phyloP scores from a whole-genome alignment of 2,113 vertebrate species.

The Elanus axillaris region DNA sequence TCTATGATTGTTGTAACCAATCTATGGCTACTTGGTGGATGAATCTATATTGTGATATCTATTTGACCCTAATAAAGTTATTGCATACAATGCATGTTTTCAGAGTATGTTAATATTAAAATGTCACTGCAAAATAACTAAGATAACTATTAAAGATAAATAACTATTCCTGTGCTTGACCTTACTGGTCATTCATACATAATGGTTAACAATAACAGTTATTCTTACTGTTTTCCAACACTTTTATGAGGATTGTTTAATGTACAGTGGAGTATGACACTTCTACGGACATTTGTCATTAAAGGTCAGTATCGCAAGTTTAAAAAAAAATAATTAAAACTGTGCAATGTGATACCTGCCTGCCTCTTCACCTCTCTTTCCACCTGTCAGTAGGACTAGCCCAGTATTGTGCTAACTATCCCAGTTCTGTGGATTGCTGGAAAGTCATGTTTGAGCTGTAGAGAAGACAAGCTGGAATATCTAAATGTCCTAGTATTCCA shows the following conservation, averaged over 20 bases:
- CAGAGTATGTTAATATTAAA: conserved; percentile 13
- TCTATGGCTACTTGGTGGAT: conserved; percentile 72
- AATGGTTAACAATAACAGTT: background rate
- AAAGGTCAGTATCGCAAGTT: background rate
- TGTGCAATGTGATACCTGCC: background rate
- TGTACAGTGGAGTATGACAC: background rate
- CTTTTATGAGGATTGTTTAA: background rate
- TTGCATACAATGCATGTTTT: conserved; percentile 67
- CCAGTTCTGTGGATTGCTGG: background rate
- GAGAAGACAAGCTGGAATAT: background rate
- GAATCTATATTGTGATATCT: conserved; percentile 79
- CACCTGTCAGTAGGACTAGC: background rate
- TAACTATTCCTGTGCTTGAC: background rate
- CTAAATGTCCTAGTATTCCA: background rate
- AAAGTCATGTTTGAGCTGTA: background rate
- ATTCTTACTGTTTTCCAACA: background rate
- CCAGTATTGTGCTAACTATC: background rate
- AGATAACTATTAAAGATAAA: background rate
- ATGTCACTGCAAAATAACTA: background rate
- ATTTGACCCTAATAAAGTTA: conserved; percentile 82
- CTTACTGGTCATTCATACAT: background rate
- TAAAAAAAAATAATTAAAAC: background rate
- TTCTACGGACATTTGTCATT: background rate
- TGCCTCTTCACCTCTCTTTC: conserved; percentile 19
- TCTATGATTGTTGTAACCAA: conserved; percentile 73